These are phyloP conservation scores for Laterallus jamaicensis DNA, from an alignment of 2,113 vertebrate genomes.

Conservation along the genomic window DNA sequence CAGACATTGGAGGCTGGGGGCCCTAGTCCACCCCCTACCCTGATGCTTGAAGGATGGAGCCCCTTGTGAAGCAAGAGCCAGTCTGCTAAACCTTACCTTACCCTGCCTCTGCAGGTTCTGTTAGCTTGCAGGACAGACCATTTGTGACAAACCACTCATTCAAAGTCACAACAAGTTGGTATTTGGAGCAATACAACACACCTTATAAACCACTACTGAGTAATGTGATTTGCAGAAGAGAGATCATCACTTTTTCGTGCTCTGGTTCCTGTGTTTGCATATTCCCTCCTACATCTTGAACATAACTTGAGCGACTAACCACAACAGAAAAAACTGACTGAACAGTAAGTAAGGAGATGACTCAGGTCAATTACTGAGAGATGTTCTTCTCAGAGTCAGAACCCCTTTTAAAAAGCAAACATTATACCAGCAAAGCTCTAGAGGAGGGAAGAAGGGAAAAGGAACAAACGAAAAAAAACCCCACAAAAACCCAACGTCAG, in stretches of 20 bases:
- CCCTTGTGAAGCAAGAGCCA: no score
- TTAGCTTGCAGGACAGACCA: no score
- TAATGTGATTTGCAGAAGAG: background rate
- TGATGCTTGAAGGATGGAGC: no score
- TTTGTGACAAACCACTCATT: no score
- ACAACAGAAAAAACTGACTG: background rate
- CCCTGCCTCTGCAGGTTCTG: no score
- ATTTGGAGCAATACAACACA: background rate
- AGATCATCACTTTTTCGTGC: background rate
- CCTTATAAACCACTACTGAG: background rate
- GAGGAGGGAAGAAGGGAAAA: background rate
- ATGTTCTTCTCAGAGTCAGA: background rate
- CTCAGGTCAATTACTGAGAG: background rate
- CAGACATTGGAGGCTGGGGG: no score
- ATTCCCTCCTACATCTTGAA: background rate
- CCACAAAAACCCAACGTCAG: background rate
- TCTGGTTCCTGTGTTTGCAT: background rate
- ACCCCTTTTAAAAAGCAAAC: background rate
- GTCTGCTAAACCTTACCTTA: no score
- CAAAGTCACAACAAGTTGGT: no score
- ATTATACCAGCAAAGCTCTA: background rate
- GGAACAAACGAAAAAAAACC: fast-evolving
- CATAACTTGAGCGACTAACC: background rate
- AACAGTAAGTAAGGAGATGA: background rate
- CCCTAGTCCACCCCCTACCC: no score